Conservation (phyloP, 2,888 invertebrate genomes). For the Fissipunctia ypsillon region DNA sequence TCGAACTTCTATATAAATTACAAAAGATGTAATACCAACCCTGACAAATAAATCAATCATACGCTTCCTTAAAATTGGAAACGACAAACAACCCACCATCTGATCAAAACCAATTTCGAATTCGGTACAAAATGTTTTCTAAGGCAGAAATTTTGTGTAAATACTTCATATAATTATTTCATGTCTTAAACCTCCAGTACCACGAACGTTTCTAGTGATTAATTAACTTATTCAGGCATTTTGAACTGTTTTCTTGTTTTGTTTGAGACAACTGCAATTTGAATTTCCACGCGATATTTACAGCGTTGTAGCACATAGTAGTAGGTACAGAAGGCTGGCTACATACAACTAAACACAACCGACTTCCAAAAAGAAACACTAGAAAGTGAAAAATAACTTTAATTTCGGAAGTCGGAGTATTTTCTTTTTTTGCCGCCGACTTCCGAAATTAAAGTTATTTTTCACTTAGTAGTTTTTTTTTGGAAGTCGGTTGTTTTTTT, state of each 20-base stretch:
- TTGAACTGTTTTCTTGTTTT: conserved; percentile 55
- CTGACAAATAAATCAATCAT: conserved; percentile 47
- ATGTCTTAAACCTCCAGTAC: conserved; percentile 21
- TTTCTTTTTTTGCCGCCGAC: too few species aligned
- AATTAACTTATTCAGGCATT: conserved; percentile 61
- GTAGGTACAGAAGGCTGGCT: neutral
- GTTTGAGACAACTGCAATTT: conserved; percentile 53
- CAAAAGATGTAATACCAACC: conserved; percentile 1
- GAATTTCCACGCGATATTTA: conserved; percentile 49
- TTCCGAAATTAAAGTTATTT: too few species aligned
- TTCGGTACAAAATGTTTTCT: conserved; percentile 30
- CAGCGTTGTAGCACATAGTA: conserved; percentile 8
- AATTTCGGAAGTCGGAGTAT: too few species aligned
- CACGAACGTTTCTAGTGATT: conserved; percentile 47
- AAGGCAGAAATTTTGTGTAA: conserved; percentile 20
- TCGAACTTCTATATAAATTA: conserved; percentile 6
- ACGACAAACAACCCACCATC: conserved; percentile 16
- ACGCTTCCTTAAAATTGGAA: conserved; percentile 37
- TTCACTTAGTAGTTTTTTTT: too few species aligned
- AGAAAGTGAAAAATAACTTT: too few species aligned
- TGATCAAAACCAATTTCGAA: conserved; percentile 43
- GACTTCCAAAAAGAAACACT: too few species aligned
- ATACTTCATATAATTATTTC: conserved; percentile 23
- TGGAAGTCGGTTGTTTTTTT: too few species aligned
- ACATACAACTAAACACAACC: neutral